Evolutionary conservation across 2,113 vertebrate species (phyloP).

Genomic region (Nothoprocta pentlandii): DNA sequence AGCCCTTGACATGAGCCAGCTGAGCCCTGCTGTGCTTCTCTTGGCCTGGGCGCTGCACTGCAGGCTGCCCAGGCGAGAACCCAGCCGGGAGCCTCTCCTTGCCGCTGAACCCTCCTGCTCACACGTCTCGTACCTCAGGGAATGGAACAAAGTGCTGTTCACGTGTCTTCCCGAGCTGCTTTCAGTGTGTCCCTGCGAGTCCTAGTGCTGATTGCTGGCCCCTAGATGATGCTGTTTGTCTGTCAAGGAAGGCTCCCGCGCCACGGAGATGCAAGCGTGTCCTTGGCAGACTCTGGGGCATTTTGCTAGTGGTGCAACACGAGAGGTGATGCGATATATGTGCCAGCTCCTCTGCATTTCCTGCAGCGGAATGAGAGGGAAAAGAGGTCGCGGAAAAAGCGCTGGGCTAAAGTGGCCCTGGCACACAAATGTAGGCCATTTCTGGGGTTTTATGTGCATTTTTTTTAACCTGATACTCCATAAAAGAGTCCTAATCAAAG

Average conservation of each 20-base stretch:
- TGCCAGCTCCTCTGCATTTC: neutral
- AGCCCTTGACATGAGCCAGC: too few species aligned
- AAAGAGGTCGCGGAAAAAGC: neutral
- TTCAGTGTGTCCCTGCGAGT: fast-evolving
- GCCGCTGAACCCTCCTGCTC: too few species aligned
- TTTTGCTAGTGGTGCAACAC: neutral
- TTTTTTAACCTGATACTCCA: slow-evolving; percentile 48
- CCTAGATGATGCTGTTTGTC: slow-evolving; percentile 40
- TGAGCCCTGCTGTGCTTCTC: too few species aligned
- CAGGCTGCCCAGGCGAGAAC: too few species aligned
- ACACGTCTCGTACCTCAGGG: neutral
- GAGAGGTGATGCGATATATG: neutral
- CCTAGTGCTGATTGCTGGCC: slow-evolving; percentile 1
- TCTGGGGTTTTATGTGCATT: neutral
- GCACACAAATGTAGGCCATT: neutral
- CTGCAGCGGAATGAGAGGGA: neutral
- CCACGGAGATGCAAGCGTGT: neutral
- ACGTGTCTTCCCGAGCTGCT: fast-evolving
- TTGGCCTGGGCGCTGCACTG: too few species aligned
- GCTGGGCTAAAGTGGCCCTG: neutral
- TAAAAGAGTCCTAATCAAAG: slow-evolving; percentile 63
- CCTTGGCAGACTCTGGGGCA: fast-evolving
- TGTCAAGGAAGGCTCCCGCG: neutral
- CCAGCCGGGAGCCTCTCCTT: too few species aligned
- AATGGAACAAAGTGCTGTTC: too few species aligned